These are phyloP conservation scores for Heterotilapia buettikoferi DNA, from an alignment of 2,113 vertebrate genomes.

Conservation along the genomic window DNA sequence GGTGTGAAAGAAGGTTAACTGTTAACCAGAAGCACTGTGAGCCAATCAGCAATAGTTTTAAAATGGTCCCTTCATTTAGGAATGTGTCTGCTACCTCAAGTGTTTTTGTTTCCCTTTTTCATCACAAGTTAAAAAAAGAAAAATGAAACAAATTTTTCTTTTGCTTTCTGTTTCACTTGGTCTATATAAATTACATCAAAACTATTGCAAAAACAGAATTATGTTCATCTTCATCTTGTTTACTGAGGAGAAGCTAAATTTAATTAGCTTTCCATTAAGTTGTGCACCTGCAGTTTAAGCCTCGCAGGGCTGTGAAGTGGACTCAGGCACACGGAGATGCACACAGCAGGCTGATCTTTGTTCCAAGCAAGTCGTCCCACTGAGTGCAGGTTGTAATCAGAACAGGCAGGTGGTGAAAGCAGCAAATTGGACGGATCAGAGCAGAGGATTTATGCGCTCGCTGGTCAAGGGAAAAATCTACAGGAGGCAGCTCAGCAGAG, in stretches of 20 bases:
- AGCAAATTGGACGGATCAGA: background rate
- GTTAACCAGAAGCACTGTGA: conserved; percentile 24
- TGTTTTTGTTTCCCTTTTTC: background rate
- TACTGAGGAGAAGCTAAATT: background rate
- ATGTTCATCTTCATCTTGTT: background rate
- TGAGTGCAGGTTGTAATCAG: conserved; percentile 13
- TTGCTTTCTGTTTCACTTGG: background rate
- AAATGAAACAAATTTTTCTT: background rate
- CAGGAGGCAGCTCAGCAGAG: background rate
- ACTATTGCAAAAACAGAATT: background rate
- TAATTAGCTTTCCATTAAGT: conserved; percentile 2
- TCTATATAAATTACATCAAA: background rate
- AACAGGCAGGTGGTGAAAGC: conserved; percentile 12
- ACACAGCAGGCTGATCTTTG: background rate
- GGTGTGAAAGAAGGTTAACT: conserved; percentile 33
- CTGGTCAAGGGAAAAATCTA: background rate
- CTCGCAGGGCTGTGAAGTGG: background rate
- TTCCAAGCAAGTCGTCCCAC: background rate
- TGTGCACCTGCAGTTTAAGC: conserved; percentile 26
- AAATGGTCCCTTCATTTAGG: background rate
- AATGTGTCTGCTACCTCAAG: background rate
- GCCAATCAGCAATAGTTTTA: background rate
- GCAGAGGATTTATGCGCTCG: background rate
- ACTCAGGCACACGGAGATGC: background rate
- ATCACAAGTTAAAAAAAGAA: background rate